A percentile compares a stretch with the other conserved stretches of the same genome.
phyloP scores from a whole-genome alignment of 2,797 vertebrate genomes.

The Taenioides sp. region DNA sequence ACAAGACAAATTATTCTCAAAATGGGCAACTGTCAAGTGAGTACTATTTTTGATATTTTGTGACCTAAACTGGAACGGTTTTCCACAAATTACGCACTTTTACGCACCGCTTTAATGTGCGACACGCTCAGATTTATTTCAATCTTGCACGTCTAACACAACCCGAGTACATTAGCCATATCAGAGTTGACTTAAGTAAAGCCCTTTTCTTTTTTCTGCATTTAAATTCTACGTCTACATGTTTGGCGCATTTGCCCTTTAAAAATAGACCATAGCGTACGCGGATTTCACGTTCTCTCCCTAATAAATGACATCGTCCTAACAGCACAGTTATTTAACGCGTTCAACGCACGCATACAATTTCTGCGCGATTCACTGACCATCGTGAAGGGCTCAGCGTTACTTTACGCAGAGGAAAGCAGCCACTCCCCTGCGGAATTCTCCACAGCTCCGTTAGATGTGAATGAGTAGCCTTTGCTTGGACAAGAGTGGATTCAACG shows the following conservation, averaged over 20 bases:
- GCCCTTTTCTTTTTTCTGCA: not conserved
- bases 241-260: not conserved
- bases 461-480: slow-evolving; percentile 24
- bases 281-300: not conserved
- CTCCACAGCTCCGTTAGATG: slow-evolving; percentile 62
- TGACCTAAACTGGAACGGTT: not conserved
- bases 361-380: slow-evolving; percentile 23
- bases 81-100: not conserved
- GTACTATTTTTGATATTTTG: not conserved
- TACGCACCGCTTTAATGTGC: not conserved
- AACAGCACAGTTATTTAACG: not conserved
- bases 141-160: not conserved
- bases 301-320: not conserved
- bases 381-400: not conserved
- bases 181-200: not conserved
- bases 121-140: not conserved
- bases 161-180: not conserved
- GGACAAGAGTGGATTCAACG: not conserved
- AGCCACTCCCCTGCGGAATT: slow-evolving; percentile 66
- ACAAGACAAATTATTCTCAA: slow-evolving; percentile 2
- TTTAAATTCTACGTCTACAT: not conserved
- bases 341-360: slow-evolving; percentile 20
- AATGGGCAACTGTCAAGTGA: slow-evolving; percentile 80
- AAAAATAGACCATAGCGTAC: not conserved
- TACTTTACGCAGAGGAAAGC: slow-evolving; percentile 27